Evolutionary conservation across 2,797 vertebrate genomes (phyloP).

Genomic region (Petrocephalus schoutedeni): DNA sequence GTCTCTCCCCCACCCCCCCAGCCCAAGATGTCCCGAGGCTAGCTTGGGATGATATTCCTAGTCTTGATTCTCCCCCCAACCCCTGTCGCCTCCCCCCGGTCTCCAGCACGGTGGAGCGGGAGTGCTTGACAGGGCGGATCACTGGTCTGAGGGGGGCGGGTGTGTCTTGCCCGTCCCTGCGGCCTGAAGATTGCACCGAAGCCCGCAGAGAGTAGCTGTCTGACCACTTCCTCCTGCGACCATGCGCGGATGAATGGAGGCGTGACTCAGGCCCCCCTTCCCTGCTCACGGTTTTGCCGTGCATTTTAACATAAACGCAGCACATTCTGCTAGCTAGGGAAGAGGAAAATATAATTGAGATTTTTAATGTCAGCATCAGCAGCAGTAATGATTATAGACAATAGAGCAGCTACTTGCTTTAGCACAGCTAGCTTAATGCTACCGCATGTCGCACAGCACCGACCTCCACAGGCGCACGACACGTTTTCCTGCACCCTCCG

Average conservation of each 20-base stretch:
- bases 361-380: neutral
- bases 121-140: neutral
- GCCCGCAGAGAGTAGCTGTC: constrained; percentile 7
- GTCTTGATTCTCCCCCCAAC: neutral
- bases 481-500: neutral
- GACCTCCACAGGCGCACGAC: neutral
- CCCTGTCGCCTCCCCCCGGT: neutral
- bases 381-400: neutral
- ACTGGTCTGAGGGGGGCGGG: neutral
- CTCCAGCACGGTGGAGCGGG: neutral
- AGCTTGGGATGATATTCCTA: neutral
- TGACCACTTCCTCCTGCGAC: neutral
- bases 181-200: neutral
- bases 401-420: neutral
- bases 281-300: neutral
- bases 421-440: neutral
- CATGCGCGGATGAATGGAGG: neutral
- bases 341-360: neutral
- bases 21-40: neutral
- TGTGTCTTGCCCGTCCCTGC: neutral
- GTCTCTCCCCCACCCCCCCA: neutral
- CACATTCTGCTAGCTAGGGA: neutral
- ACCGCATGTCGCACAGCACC: neutral
- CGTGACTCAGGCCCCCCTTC: neutral
- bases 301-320: neutral